phyloP scores from a whole-genome alignment of 2,888 invertebrate genomes.

The Boloria euphrosyne region DNA sequence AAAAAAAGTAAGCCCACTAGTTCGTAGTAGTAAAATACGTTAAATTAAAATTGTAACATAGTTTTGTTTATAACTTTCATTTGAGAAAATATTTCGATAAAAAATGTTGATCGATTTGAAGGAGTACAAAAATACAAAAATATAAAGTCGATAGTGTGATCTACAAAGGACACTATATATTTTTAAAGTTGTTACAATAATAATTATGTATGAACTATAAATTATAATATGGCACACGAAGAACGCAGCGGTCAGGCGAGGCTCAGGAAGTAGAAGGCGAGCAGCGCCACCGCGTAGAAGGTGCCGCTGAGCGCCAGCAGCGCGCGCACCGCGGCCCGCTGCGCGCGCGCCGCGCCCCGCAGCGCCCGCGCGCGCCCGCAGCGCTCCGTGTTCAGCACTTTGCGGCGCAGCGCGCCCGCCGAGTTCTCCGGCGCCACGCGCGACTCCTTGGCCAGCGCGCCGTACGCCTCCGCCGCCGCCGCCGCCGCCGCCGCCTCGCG shows the following conservation, averaged over 20 bases:
- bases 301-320: conserved; percentile 80
- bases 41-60: too few relatives aligned
- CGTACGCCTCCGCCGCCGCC: conserved; percentile 42
- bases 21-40: too few relatives aligned
- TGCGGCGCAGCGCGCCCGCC: conserved; percentile 46
- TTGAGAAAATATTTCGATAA: too few relatives aligned
- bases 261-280: conserved; percentile 73
- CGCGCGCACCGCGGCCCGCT: conserved; percentile 73
- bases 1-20: too few relatives aligned
- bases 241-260: conserved; percentile 50
- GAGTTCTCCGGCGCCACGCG: conserved; percentile 31
- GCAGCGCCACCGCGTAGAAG: conserved; percentile 64
- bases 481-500: background rate
- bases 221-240: conserved; percentile 19
- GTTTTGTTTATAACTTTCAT: too few relatives aligned
- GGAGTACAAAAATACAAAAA: too few relatives aligned
- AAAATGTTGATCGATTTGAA: too few relatives aligned
- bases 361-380: conserved; percentile 69
- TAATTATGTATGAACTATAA: background rate
- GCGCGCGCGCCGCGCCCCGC: conserved; percentile 30
- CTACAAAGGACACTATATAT: too few relatives aligned
- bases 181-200: too few relatives aligned
- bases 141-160: too few relatives aligned
- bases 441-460: conserved; percentile 35
- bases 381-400: conserved; percentile 58